Conservation (phyloP, 2,888 invertebrate genomes). For the Macrosiphum euphorbiae region DNA sequence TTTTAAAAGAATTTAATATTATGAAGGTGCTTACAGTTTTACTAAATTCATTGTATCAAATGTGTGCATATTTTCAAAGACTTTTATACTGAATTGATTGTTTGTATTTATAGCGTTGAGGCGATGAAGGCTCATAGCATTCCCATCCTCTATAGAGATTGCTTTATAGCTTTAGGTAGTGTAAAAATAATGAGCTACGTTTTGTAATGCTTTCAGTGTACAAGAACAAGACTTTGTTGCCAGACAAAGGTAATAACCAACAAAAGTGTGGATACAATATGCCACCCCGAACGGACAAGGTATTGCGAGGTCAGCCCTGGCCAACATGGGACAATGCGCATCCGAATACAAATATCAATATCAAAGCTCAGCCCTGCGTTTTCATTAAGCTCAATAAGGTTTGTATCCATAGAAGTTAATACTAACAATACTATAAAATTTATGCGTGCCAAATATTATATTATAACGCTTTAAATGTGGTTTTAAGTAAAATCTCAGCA, state of each 20-base stretch:
- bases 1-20: background rate
- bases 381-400: conserved; percentile 88
- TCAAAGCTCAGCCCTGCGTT: conserved; percentile 83
- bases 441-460: background rate
- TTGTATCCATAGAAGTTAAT: conserved; percentile 67
- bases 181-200: background rate
- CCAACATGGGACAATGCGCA: conserved; percentile 73
- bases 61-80: background rate
- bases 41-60: background rate
- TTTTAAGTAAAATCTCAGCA: no score
- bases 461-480: no score
- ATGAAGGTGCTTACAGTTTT: background rate
- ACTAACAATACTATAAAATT: background rate
- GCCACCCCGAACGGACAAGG: conserved; percentile 71
- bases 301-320: conserved; percentile 73
- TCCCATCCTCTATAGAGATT: background rate
- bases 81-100: background rate
- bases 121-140: background rate
- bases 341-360: conserved; percentile 77
- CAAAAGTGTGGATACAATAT: conserved; percentile 74
- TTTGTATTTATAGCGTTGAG: background rate
- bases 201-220: conserved; percentile 40
- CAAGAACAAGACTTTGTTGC: conserved; percentile 66
- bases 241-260: conserved; percentile 72
- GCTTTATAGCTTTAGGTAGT: background rate